Evolutionary conservation across 2,797 vertebrate species (phyloP), one percentile per base, ranked within the genome.

Genomic region (Falco concolor): DNA sequence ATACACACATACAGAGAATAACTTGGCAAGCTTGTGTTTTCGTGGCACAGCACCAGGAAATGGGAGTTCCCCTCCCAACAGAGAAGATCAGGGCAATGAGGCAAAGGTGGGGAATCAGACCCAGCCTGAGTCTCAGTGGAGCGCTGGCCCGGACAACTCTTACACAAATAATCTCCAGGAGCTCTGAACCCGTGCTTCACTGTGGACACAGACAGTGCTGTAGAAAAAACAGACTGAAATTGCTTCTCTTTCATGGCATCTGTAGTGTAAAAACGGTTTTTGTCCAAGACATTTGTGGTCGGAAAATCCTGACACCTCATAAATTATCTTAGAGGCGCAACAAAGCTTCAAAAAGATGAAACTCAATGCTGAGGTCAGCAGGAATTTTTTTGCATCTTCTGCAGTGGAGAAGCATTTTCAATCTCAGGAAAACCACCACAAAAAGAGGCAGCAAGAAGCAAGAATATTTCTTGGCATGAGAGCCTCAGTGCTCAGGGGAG

Each of bases 301-400:
- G 80, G 97, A 97, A 96, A 97, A 95, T 96, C 96, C 97, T 97
- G 97, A 98, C 98, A 98, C 98, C 97, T 98, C 98, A 98, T 98
- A 98, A 98, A 98, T 98, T 98, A 98, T 97, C 94, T 77, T 59
- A 92, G 95, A 98, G 95, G 97, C 89, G 24, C 84, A 87, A 88
- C 94, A 96, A 93, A 93, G 84, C 91, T 86, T 95, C 84, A 89
- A 88, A 89, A 94, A 96, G 92, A 94, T 82, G 94, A 88, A 95
- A 92, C 75, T 84, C 85, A 72, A n/a, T 94, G 83, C 86, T 87
- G 72, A 96, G 72, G 95, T 92, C 95, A 93, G 93, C 89, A 74
- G 92, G 87, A 91, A 32, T 74, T 60, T 77, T 69, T 65, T 76
- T 81, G 90, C 84, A 72, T 87, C 92, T 76, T 93, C 89, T 90